Percentiles rank a stretch among this genome's conserved stretches.
Evolutionary conservation across 2,888 invertebrate species (phyloP).

Genomic region (Habrosyne pyritoides): DNA sequence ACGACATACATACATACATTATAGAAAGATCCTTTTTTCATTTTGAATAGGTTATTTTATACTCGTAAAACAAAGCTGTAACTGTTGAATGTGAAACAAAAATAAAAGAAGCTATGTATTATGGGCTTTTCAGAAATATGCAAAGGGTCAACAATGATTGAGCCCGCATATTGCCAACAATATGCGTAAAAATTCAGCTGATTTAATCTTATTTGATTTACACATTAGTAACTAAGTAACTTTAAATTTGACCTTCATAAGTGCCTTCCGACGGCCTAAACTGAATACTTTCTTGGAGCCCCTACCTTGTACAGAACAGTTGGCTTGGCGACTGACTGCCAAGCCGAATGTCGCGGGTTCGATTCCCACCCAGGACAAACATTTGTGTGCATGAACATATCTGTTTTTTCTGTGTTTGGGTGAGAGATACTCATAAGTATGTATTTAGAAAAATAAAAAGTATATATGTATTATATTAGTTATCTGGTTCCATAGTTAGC

Average conservation of each 20-base stretch:
- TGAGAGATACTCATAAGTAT: no score
- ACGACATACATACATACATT: background rate
- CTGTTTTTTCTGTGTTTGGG: no score
- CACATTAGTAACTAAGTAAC: no score
- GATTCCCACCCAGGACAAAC: no score
- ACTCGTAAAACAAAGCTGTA: background rate
- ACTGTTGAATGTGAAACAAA: background rate
- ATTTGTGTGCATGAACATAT: no score
- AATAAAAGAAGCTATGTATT: background rate
- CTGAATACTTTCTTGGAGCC: background rate
- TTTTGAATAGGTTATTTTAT: background rate
- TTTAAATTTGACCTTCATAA: no score
- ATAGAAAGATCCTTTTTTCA: background rate
- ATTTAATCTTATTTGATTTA: slow-evolving; percentile 5
- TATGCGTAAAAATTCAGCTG: background rate
- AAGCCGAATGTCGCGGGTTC: no score
- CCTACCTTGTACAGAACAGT: background rate
- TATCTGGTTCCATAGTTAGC: no score
- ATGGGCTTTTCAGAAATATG: background rate
- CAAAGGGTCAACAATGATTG: slow-evolving; percentile 5
- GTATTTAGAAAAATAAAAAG: no score
- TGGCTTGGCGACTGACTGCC: no score
- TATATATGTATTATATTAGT: no score
- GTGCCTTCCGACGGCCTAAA: no score
- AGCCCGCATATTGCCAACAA: background rate